phyloP scores from a whole-genome alignment of 2,888 invertebrate species.

The Dione vanillae region DNA sequence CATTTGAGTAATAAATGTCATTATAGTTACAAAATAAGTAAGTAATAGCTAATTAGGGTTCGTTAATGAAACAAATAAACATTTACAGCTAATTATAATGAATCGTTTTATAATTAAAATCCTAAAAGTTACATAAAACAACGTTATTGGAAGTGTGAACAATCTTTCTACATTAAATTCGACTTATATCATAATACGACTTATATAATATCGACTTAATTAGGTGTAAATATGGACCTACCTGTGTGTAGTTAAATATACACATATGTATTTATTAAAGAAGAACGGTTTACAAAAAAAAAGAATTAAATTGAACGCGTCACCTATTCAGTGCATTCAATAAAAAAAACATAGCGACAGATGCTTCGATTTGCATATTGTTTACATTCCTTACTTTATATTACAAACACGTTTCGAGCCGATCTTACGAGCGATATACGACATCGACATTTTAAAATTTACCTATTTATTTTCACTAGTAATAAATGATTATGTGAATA shows the following conservation, averaged over 20 bases:
- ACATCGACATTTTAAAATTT: slow-evolving; percentile 25
- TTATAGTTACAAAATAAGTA: background rate
- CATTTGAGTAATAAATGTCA: slow-evolving; percentile 17
- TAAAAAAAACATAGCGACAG: slow-evolving; percentile 15
- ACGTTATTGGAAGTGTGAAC: background rate
- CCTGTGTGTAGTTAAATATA: background rate
- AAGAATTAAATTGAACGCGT: background rate
- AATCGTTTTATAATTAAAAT: too few species aligned
- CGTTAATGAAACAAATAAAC: background rate
- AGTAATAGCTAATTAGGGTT: slow-evolving; percentile 4
- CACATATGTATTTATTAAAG: too few species aligned
- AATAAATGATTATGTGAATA: slow-evolving; percentile 30
- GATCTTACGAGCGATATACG: slow-evolving; percentile 36
- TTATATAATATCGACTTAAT: too few species aligned
- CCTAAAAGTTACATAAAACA: background rate
- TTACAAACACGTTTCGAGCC: slow-evolving; percentile 35
- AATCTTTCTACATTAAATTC: background rate
- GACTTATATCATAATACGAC: too few species aligned
- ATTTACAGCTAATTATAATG: background rate
- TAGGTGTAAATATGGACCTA: too few species aligned
- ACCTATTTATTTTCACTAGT: slow-evolving; percentile 14
- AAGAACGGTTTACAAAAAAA: background rate
- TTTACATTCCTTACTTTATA: slow-evolving; percentile 31
- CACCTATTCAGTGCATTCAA: slow-evolving; percentile 5
- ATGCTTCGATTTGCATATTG: slow-evolving; percentile 31